Evolutionary conservation across 2,797 vertebrate genomes (phyloP).

Genomic region (Podarcis lilfordi): DNA sequence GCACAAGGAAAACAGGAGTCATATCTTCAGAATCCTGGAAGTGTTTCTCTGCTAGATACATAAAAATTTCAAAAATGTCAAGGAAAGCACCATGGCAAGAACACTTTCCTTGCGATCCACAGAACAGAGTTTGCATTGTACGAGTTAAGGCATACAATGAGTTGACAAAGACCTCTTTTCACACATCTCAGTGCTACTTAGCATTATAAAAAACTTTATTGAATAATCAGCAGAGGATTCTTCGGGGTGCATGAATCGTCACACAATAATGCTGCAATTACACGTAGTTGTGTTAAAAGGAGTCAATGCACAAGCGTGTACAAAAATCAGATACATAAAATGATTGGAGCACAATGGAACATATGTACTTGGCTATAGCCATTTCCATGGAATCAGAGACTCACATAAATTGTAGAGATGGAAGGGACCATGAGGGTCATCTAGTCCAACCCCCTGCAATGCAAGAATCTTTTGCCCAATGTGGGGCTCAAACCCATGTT

Average conservation of each 20-base stretch:
- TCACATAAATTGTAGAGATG: too few relatives aligned
- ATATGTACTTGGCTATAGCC: slow-evolving; percentile 8
- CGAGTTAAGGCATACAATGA: slow-evolving; percentile 52
- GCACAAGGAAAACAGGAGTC: slow-evolving; percentile 56
- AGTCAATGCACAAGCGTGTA: slow-evolving; percentile 53
- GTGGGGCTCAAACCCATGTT: too few relatives aligned
- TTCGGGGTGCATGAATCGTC: slow-evolving; percentile 61
- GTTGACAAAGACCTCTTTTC: slow-evolving; percentile 68
- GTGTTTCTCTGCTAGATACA: slow-evolving; percentile 56
- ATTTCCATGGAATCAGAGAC: too few relatives aligned
- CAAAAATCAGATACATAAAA: slow-evolving; percentile 53
- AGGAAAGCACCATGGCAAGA: slow-evolving; percentile 61
- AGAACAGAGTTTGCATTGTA: slow-evolving; percentile 65
- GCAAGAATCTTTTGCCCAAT: too few relatives aligned
- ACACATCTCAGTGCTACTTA: slow-evolving; percentile 64
- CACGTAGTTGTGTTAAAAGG: slow-evolving; percentile 55
- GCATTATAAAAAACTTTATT: slow-evolving; percentile 62
- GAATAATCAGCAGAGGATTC: slow-evolving; percentile 58
- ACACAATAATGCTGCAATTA: slow-evolving; percentile 67
- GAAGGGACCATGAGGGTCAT: too few relatives aligned
- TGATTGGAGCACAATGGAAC: slow-evolving; percentile 22
- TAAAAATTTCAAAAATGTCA: slow-evolving; percentile 57
- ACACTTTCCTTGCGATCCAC: slow-evolving; percentile 62
- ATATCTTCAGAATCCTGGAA: slow-evolving; percentile 66
- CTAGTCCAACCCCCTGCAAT: too few relatives aligned